A percentile compares a stretch with the other conserved stretches of the same genome.
Conservation (phyloP, 1,140 invertebrate genomes). For the Chironomus striatipennis region DNA sequence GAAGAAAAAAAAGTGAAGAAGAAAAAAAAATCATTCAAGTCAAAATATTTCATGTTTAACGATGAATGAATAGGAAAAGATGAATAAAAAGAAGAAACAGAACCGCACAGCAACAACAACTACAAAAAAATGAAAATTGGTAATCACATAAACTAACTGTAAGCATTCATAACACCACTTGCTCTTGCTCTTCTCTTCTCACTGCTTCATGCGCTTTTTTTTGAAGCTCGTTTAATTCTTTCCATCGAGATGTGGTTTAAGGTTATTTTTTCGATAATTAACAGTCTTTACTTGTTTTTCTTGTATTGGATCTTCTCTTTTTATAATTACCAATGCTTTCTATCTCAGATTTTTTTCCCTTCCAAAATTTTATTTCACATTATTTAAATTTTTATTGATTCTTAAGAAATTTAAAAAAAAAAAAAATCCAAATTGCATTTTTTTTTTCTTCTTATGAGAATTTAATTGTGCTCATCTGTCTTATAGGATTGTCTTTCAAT, state of each 20-base stretch:
- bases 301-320: background rate
- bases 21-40: background rate
- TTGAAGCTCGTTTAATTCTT: background rate
- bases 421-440: too few relatives aligned
- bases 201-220: background rate
- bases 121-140: background rate
- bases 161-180: background rate
- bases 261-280: background rate
- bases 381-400: background rate
- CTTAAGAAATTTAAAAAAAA: too few relatives aligned
- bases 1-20: background rate
- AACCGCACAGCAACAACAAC: too few relatives aligned
- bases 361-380: background rate
- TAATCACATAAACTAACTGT: slow-evolving; percentile 4
- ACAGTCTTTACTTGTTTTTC: background rate
- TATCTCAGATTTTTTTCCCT: background rate
- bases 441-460: background rate
- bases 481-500: background rate
- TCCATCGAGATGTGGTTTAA: background rate
- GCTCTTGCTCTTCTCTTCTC: background rate
- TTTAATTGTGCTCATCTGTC: background rate
- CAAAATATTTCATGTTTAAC: background rate
- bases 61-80: background rate
- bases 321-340: background rate
- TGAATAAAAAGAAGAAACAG: too few relatives aligned